Evolutionary conservation across 2,797 vertebrate genomes (phyloP).

Genomic region (Kryptolebias ocellatus): DNA sequence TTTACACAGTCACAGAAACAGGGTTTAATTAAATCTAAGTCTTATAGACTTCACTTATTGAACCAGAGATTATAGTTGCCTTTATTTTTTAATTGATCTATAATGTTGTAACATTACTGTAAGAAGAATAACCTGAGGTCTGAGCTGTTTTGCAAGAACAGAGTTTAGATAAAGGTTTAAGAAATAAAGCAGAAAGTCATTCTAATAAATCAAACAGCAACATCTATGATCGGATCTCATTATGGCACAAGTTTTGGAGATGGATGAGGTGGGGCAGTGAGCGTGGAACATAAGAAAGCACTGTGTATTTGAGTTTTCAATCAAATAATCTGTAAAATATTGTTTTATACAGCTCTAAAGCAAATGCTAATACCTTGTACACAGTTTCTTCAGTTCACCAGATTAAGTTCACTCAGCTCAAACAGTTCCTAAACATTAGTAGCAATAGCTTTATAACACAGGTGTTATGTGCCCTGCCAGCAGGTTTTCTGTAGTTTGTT

Average conservation of each 20-base stretch:
- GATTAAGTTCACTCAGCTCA: conserved; percentile 3
- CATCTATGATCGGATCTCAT: conserved; percentile 14
- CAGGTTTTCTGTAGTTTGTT: conserved; percentile 4
- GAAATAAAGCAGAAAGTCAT: not conserved
- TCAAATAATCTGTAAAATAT: conserved; percentile 18
- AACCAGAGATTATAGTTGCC: conserved; percentile 67
- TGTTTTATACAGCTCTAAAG: conserved; percentile 2
- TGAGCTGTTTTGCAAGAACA: conserved; percentile 28
- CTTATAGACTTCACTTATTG: conserved; percentile 31
- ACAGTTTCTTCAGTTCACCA: conserved; percentile 8
- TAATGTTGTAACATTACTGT: conserved; percentile 48
- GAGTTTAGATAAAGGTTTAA: conserved; percentile 14
- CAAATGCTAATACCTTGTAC: conserved; percentile 11
- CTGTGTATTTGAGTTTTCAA: conserved; percentile 27
- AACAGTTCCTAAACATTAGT: conserved; percentile 18
- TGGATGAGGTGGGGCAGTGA: not conserved
- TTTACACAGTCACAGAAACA: conserved; percentile 54
- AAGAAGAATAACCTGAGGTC: conserved; percentile 26
- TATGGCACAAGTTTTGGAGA: not conserved
- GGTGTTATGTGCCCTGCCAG: conserved; percentile 14
- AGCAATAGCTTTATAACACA: conserved; percentile 25
- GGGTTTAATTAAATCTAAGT: conserved; percentile 51
- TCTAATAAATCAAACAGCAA: conserved; percentile 6
- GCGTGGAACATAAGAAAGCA: conserved; percentile 7
- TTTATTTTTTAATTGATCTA: conserved; percentile 77